These are phyloP conservation scores for Conchocele bisecta DNA, from an alignment of 2,888 invertebrate genomes.

Conservation along the genomic window DNA sequence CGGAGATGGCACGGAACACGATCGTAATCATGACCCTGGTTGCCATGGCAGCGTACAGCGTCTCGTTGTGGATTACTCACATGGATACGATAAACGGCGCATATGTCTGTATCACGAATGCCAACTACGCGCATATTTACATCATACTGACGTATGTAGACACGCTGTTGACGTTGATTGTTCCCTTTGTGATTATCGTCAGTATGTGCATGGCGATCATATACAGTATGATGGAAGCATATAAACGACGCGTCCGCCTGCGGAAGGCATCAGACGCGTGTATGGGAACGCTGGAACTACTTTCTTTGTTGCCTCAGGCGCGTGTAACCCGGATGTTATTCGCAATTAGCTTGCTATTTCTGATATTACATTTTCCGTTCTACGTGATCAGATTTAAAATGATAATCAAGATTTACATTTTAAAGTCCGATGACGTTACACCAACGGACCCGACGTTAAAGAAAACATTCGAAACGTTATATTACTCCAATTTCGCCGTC, in stretches of 20 bases:
- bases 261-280: background rate
- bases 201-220: conserved; percentile 43
- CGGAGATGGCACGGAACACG: conserved; percentile 28
- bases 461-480: conserved; percentile 61
- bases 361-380: conserved; percentile 60
- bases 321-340: conserved; percentile 53
- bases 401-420: conserved; percentile 19
- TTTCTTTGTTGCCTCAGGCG: conserved; percentile 23
- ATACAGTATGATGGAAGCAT: conserved; percentile 18
- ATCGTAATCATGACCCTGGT: conserved; percentile 38
- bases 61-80: conserved; percentile 60
- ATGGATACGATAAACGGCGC: conserved; percentile 30
- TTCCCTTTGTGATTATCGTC: conserved; percentile 56
- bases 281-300: background rate
- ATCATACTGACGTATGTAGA: conserved; percentile 57
- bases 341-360: conserved; percentile 54
- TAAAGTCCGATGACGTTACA: conserved; percentile 5
- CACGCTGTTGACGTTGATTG: conserved; percentile 58
- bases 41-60: conserved; percentile 52
- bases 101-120: conserved; percentile 28
- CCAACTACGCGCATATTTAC: conserved; percentile 37
- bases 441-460: conserved; percentile 22
- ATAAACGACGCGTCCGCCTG: conserved; percentile 21
- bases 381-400: conserved; percentile 53
- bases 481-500: conserved; percentile 65